A percentile compares a stretch with the other conserved stretches of the same genome.
phyloP scores from a whole-genome alignment of 2,888 invertebrate genomes.

The Platycheirus albimanus region DNA sequence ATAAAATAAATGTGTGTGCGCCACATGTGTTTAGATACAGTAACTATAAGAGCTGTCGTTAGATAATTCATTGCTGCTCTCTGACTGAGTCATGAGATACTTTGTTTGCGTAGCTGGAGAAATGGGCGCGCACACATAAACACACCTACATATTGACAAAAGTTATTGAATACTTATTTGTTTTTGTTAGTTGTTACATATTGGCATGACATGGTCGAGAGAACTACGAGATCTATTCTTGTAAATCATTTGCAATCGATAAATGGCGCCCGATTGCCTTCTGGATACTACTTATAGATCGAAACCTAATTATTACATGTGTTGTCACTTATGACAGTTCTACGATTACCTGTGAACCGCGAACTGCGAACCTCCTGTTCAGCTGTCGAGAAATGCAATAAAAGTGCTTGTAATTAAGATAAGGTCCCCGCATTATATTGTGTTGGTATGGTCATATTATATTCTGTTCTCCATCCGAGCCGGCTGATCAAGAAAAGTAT shows the following conservation, averaged over 20 bases:
- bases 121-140: slow-evolving; percentile 47
- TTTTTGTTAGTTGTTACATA: slow-evolving; percentile 58
- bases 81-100: slow-evolving; percentile 66
- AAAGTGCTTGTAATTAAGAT: slow-evolving; percentile 76
- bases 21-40: slow-evolving; percentile 52
- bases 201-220: slow-evolving; percentile 16
- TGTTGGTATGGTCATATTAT: slow-evolving; percentile 63
- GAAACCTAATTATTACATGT: slow-evolving; percentile 68
- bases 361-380: slow-evolving; percentile 72
- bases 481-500: slow-evolving; percentile 25
- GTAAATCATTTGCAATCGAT: slow-evolving; percentile 58
- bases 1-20: slow-evolving; percentile 50
- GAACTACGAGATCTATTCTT: slow-evolving; percentile 27
- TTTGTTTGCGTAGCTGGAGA: slow-evolving; percentile 56
- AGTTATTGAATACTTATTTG: slow-evolving; percentile 58
- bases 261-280: slow-evolving; percentile 18
- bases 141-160: slow-evolving; percentile 10
- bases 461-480: slow-evolving; percentile 12
- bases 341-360: slow-evolving; percentile 49
- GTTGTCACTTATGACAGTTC: slow-evolving; percentile 69
- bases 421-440: slow-evolving; percentile 71
- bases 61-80: slow-evolving; percentile 63
- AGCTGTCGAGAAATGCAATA: slow-evolving; percentile 76
- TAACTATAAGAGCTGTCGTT: slow-evolving; percentile 62
- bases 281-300: slow-evolving; percentile 19